Evolutionary conservation across 2,888 invertebrate genomes (phyloP), one percentile per base, ranked within the genome.

Genomic region (Ormyrus labotus): DNA sequence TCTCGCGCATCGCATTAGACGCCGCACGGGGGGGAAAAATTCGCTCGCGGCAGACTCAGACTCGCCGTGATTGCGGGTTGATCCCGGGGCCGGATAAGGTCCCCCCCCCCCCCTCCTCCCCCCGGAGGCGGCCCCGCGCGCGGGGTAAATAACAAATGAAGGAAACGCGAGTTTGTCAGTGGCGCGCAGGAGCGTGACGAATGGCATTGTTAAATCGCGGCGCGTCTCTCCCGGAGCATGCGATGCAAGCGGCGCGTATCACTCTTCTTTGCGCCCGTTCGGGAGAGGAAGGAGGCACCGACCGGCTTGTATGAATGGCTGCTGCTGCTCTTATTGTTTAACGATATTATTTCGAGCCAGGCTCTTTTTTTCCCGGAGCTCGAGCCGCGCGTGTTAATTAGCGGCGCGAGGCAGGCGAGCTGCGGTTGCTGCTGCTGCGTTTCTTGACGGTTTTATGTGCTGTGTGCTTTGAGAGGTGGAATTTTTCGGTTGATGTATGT

Each of bases 81-180:
- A 11, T 63, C 11, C 47, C 10, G 6, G 19, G 63, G 72, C 45
- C 45, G 53, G 55, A 19, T n/a, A 63, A 51, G n/a, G 45, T 10
- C 10, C 63, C 45, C 63, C 6, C 11, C 4, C 13, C 11, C 63
- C 6, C 11, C 4, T 9, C 11, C 7, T 51, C 19, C 34, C 19
- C 1, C 10, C 53, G 8, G 47, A 4, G 6, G 6, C 48, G 64
- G 6, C 47, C 11, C 5, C 10, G 5, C 8, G 1, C 10, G 11
- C 34, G 51, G 67, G 71, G 72, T 72, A 72, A 78, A 72, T 78
- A 78, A 72, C 78, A 72, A 78, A 78, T 67, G 72, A 78, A 78
- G 78, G 72, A 73, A 73, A 69, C 51, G 71, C 77, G 65, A 63
- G 78, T 73, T 79, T 79, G 78, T 79, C 78, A 79, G 78, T 75